Conservation (phyloP, 2,113 vertebrate genomes). For the Ramphastos sulfuratus region DNA sequence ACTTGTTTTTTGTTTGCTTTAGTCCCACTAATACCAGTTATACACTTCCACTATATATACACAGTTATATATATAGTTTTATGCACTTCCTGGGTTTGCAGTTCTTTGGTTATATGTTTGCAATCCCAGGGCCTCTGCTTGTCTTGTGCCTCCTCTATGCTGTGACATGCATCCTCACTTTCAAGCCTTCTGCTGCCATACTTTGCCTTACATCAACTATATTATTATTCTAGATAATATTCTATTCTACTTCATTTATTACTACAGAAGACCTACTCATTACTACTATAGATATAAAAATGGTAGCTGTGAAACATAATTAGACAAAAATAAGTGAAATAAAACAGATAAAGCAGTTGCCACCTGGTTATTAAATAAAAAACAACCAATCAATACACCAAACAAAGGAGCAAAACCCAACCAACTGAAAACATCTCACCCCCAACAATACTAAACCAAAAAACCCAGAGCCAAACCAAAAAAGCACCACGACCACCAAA, state of each 20-base stretch:
- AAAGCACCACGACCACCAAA: too few relatives aligned
- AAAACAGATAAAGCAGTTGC: neutral
- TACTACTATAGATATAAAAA: neutral
- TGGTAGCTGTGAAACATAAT: neutral
- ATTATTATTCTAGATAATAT: neutral
- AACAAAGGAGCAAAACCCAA: too few relatives aligned
- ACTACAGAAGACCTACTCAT: neutral
- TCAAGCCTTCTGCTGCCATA: neutral
- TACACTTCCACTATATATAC: too few relatives aligned
- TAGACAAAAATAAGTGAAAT: neutral
- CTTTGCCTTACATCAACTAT: neutral
- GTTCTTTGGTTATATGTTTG: neutral
- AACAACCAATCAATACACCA: too few relatives aligned
- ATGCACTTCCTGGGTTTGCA: neutral
- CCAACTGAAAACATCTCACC: too few relatives aligned
- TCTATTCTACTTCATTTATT: neutral
- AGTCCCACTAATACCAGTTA: neutral
- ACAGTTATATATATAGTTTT: neutral
- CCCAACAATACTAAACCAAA: too few relatives aligned
- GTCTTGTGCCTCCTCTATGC: rapidly evolving
- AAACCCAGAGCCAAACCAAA: too few relatives aligned
- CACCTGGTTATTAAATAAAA: neutral
- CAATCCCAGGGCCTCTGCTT: neutral
- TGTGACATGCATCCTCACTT: neutral
- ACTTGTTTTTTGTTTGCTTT: neutral